Evolutionary conservation across 2,888 invertebrate genomes (phyloP).

Genomic region (Torymus tubicola): DNA sequence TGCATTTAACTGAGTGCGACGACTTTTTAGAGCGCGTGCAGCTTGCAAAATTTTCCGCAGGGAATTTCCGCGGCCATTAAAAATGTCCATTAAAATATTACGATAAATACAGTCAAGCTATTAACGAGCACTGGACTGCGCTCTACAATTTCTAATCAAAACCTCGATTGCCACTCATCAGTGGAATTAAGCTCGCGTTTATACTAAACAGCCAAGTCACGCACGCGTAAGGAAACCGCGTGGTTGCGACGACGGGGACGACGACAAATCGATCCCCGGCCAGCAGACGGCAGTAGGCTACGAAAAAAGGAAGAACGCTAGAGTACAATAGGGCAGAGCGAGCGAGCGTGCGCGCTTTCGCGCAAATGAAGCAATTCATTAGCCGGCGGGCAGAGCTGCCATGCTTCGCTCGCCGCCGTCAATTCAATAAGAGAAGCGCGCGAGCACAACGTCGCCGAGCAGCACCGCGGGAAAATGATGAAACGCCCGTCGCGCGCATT

Average conservation of each 20-base stretch:
- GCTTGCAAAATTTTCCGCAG: background rate
- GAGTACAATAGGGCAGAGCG: conserved; percentile 7
- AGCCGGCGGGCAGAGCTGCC: background rate
- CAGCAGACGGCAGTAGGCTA: no score
- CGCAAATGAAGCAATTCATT: conserved; percentile 40
- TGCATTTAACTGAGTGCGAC: no score
- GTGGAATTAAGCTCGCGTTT: conserved; percentile 19
- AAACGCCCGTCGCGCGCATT: conserved; percentile 13
- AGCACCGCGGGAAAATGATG: conserved; percentile 7
- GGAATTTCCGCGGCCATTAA: background rate
- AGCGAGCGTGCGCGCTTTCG: background rate
- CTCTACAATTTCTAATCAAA: conserved; percentile 39
- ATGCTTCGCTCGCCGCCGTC: conserved; percentile 3
- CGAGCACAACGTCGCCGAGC: no score
- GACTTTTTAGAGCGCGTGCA: no score
- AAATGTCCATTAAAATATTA: conserved; percentile 10
- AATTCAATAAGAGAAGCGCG: conserved; percentile 20
- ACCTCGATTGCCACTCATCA: conserved; percentile 37
- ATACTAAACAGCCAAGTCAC: conserved; percentile 26
- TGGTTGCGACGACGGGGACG: no score
- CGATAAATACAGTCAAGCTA: background rate
- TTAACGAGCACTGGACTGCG: background rate
- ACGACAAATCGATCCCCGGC: no score
- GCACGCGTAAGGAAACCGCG: background rate
- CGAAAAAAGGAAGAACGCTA: background rate